Evolutionary conservation across 2,797 vertebrate species (phyloP).

Genomic region (Acanthopagrus latus): DNA sequence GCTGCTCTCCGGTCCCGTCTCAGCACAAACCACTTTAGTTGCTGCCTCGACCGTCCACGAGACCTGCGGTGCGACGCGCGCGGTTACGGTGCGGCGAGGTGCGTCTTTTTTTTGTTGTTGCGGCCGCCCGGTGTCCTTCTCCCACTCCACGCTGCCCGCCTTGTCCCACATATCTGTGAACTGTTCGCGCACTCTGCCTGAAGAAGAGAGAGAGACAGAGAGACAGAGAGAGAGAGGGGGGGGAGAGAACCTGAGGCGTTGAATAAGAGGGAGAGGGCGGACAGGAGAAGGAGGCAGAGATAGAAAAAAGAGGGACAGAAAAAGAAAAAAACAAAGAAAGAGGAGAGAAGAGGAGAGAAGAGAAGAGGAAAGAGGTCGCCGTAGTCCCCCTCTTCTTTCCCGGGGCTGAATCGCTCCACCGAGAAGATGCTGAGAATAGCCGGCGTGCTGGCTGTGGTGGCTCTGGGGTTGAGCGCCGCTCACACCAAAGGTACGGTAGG

Average conservation of each 20-base stretch:
- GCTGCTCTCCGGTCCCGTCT: conserved; percentile 76
- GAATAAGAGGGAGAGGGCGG: conserved; percentile 28
- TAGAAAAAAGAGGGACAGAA: conserved; percentile 8
- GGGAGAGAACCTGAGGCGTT: conserved; percentile 39
- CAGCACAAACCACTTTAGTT: conserved; percentile 66
- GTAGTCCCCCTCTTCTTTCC: conserved; percentile 47
- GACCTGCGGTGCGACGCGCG: conserved; percentile 47
- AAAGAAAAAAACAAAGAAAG: neutral
- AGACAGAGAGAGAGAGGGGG: conserved; percentile 23
- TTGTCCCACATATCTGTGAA: conserved; percentile 64
- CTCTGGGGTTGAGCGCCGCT: conserved; percentile 82
- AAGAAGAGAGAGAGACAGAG: neutral
- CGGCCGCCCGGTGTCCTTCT: conserved; percentile 42
- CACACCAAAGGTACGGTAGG: conserved; percentile 89
- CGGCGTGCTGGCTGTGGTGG: conserved; percentile 75
- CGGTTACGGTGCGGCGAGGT: conserved; percentile 33
- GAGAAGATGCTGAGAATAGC: conserved; percentile 81
- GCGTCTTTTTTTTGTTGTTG: conserved; percentile 3
- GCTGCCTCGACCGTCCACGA: conserved; percentile 46
- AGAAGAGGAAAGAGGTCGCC: conserved; percentile 68
- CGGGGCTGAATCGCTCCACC: conserved; percentile 52
- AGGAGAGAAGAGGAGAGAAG: conserved; percentile 15
- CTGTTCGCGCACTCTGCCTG: conserved; percentile 49
- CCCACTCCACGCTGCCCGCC: conserved; percentile 35
- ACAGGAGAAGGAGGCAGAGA: neutral